Conservation (phyloP, 2,113 vertebrate species). For the Uria aalge region DNA sequence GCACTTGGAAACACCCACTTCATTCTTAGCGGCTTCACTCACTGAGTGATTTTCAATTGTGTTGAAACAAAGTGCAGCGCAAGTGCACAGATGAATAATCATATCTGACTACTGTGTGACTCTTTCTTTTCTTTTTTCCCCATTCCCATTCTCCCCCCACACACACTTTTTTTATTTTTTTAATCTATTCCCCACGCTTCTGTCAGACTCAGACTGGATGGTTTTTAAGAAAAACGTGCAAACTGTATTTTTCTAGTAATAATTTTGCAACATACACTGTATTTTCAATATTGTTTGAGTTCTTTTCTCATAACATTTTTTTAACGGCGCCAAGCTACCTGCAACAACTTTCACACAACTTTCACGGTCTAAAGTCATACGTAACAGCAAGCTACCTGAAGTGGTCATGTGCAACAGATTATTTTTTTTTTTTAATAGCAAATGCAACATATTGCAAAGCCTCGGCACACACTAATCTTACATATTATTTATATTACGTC, state of each 20-base stretch:
- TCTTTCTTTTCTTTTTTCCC: neutral
- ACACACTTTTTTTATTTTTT: neutral
- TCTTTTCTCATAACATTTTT: neutral
- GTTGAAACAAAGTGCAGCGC: neutral
- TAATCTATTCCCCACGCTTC: neutral
- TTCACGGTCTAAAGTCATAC: neutral
- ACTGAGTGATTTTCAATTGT: neutral
- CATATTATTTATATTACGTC: neutral
- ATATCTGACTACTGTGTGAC: neutral
- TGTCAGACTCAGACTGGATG: neutral
- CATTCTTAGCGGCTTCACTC: neutral
- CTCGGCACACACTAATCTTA: neutral
- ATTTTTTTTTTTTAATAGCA: neutral
- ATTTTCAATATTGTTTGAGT: neutral
- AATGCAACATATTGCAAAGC: neutral
- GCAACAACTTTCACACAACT: neutral
- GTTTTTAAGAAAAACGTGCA: neutral
- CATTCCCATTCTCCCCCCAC: neutral
- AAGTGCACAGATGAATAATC: neutral
- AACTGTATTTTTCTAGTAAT: neutral
- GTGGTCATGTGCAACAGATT: neutral
- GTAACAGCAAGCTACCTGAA: neutral
- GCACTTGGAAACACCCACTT: constrained; percentile 29
- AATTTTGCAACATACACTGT: neutral
- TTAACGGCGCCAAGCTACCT: neutral